Evolutionary conservation across 1,140 invertebrate genomes (phyloP), one percentile per base, ranked within the genome.

Genomic region (Hylaeus volcanicus): DNA sequence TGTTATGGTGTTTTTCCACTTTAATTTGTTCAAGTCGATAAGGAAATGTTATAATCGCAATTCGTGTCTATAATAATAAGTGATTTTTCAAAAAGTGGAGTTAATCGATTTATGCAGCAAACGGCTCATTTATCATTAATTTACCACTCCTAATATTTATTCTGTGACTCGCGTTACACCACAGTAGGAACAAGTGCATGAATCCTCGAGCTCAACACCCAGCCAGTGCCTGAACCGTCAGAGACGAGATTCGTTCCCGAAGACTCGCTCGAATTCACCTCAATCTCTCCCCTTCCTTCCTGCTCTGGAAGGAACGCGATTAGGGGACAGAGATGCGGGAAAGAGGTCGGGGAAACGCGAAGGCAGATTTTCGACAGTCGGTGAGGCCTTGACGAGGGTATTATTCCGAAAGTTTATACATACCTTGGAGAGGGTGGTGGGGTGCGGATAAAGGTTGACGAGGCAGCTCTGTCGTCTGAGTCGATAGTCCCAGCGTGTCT

Each of bases 381-480:
- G 8, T 51, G 37, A 26, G 55, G 56, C 26, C 70, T 75, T 75
- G 73, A 86, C 74, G 83, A 86, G 66, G 80, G 48, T 82, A 85
- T 85, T 86, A 85, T 79, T 79, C 65, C 5, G 4, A 9, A 82
- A 82, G 72, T 79, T 75, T 86, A 12, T 66, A 89, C 92, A 94
- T 95, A 98, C 97, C 94, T 96, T 96, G 76, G 98, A 98, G 26
- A 99, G 93, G 26, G 97, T 96, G 69, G 96, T 96, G 6, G 98
- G 97, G 94, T 99, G 97, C 1, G 98, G 98, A 94, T 98, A 98
- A 26, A 99, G 94, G 94, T 98, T 99, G 86, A 99, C 97, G 43
- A 98, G 95, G 92, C 97, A 98, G 88, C 97, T 98, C 92, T 98
- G 97, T 65, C 97, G 94, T 71, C 97, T 94, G n/a, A 97, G 95